phyloP scores from a whole-genome alignment of 2,113 vertebrate genomes.

The Myiagra hebetior region DNA sequence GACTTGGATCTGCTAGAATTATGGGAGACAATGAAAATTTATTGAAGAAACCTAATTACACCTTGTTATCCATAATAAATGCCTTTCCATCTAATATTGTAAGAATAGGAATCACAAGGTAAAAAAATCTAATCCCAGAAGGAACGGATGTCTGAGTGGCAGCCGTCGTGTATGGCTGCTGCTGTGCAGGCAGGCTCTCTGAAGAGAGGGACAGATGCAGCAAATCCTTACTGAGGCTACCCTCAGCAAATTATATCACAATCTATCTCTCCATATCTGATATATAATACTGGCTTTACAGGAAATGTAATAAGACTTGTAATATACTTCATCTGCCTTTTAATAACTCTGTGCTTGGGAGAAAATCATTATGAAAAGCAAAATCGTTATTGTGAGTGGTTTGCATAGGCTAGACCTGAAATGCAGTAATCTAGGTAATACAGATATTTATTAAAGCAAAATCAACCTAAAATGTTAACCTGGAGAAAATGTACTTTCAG shows the following conservation, averaged over 20 bases:
- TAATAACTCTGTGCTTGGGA: background rate
- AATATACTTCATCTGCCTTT: slow-evolving; percentile 17
- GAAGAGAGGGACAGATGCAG: background rate
- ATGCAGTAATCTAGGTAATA: background rate
- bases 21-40: background rate
- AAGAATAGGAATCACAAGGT: background rate
- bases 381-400: background rate
- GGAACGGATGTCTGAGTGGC: background rate
- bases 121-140: background rate
- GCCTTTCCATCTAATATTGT: background rate
- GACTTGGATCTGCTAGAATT: background rate
- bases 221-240: background rate
- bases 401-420: background rate
- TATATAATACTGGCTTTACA: background rate
- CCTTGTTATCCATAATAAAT: slow-evolving; percentile 11
- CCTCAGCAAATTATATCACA: background rate
- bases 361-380: slow-evolving; percentile 2
- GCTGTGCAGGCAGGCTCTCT: background rate
- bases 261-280: background rate
- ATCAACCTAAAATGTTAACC: background rate
- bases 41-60: slow-evolving; percentile 37
- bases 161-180: background rate
- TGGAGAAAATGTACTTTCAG: background rate
- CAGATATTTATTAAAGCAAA: slow-evolving; percentile 6
- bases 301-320: slow-evolving; percentile 16